A percentile compares a stretch with the other conserved stretches of the same genome.
phyloP scores from a whole-genome alignment of 64 coral and sea anemone genomes.

The Porites australiensis region DNA sequence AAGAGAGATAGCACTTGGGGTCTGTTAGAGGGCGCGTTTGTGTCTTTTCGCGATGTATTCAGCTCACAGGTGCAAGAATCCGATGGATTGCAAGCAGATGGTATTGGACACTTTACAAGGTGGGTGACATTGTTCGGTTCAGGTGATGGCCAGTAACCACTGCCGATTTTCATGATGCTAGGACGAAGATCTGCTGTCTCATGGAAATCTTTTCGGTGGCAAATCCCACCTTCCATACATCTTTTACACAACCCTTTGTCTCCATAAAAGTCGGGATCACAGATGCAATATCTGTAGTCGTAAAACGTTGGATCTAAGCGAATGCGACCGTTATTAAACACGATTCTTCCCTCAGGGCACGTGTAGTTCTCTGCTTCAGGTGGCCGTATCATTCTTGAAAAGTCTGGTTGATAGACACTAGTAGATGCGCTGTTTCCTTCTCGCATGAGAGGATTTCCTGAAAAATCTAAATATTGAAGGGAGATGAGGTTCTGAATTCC shows the following conservation, averaged over 20 bases:
- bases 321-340: conserved; percentile 36
- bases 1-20: neutral
- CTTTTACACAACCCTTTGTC: conserved; percentile 3
- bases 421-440: neutral
- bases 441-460: conserved; percentile 31
- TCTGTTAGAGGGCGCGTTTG: neutral
- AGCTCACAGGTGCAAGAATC: neutral
- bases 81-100: neutral
- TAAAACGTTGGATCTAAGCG: conserved; percentile 37
- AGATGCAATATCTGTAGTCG: conserved; percentile 17
- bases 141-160: conserved; percentile 64
- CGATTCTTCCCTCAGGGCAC: conserved; percentile 30
- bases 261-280: conserved; percentile 37
- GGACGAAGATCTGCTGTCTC: neutral
- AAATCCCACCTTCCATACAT: conserved; percentile 31
- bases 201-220: neutral
- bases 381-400: conserved; percentile 24
- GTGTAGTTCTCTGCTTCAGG: neutral
- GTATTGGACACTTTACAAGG: conserved; percentile 17
- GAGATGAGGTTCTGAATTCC: conserved; percentile 15
- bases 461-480: conserved; percentile 54
- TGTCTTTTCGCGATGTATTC: neutral
- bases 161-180: conserved; percentile 1
- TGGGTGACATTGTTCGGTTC: conserved; percentile 36
- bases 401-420: neutral